phyloP scores from a whole-genome alignment of 2,888 invertebrate species.

The Drosophila kuntzei region DNA sequence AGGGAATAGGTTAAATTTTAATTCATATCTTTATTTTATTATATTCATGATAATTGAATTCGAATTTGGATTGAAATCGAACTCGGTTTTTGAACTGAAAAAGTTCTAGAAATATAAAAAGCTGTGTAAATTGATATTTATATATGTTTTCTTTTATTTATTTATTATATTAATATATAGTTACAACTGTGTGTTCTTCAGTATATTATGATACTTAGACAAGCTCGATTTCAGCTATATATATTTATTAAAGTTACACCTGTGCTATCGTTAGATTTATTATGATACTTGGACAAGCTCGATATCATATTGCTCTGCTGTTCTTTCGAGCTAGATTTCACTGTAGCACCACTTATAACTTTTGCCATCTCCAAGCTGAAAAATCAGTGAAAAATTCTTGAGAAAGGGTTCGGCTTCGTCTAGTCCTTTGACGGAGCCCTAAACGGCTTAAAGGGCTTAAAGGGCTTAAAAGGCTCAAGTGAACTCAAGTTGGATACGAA shows the following conservation, averaged over 20 bases:
- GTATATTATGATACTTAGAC: no score
- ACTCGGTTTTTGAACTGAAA: no score
- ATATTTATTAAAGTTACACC: neutral
- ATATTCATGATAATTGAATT: no score
- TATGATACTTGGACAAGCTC: neutral
- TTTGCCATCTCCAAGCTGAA: neutral
- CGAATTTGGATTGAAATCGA: no score
- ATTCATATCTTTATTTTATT: no score
- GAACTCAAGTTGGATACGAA: constrained; percentile 35
- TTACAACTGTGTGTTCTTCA: no score
- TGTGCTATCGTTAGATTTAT: neutral
- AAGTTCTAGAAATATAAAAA: no score
- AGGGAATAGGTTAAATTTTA: no score
- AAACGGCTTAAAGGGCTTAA: constrained; percentile 30
- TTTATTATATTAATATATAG: no score
- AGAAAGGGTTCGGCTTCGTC: constrained; percentile 39
- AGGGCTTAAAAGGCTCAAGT: constrained; percentile 74
- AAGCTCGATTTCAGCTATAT: neutral
- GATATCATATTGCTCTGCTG: neutral
- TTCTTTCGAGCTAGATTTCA: constrained; percentile 15
- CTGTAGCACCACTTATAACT: constrained; percentile 53
- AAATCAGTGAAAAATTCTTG: constrained; percentile 18
- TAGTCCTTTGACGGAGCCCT: constrained; percentile 26
- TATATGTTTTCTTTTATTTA: no score
- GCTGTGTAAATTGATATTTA: no score